A percentile compares a stretch with the other conserved stretches of the same genome.
phyloP scores from a whole-genome alignment of 2,888 invertebrate species.

The Galerucella pusilla region DNA sequence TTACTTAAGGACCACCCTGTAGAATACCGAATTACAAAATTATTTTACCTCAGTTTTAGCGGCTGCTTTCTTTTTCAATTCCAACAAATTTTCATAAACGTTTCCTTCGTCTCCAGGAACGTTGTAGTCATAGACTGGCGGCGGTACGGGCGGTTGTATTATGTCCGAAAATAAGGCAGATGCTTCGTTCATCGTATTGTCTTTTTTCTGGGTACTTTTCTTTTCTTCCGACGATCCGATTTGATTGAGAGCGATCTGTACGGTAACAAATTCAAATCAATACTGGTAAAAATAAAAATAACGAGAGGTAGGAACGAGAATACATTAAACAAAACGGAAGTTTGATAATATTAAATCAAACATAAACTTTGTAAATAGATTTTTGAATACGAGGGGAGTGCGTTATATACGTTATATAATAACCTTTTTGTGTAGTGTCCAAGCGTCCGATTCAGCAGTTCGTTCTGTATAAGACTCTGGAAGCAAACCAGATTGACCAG shows the following conservation, averaged over 20 bases:
- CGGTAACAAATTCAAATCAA: neutral
- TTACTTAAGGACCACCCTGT: too few relatives aligned
- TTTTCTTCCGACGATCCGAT: slow-evolving; percentile 42
- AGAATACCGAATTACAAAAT: neutral
- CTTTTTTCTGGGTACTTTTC: slow-evolving; percentile 26
- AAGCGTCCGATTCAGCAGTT: slow-evolving; percentile 90
- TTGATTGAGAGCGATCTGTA: slow-evolving; percentile 66
- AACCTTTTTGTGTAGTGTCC: slow-evolving; percentile 83
- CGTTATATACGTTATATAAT: neutral
- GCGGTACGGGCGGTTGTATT: slow-evolving; percentile 16
- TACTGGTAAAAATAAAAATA: neutral
- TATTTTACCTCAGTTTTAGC: slow-evolving; percentile 15
- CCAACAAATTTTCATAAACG: slow-evolving; percentile 55
- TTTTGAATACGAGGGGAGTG: neutral
- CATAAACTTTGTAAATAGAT: neutral
- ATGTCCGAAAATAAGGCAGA: slow-evolving; percentile 22
- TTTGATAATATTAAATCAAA: too few relatives aligned
- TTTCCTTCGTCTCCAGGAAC: slow-evolving; percentile 43
- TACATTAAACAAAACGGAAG: neutral
- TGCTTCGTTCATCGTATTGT: slow-evolving; percentile 1
- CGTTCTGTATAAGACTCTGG: slow-evolving; percentile 84
- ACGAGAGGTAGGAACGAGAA: neutral
- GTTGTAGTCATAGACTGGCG: slow-evolving; percentile 25
- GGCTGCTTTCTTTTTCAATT: slow-evolving; percentile 38
- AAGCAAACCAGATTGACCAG: slow-evolving; percentile 81